Evolutionary conservation across 2,113 vertebrate genomes (phyloP).

Genomic region (Vireo altiloquus): DNA sequence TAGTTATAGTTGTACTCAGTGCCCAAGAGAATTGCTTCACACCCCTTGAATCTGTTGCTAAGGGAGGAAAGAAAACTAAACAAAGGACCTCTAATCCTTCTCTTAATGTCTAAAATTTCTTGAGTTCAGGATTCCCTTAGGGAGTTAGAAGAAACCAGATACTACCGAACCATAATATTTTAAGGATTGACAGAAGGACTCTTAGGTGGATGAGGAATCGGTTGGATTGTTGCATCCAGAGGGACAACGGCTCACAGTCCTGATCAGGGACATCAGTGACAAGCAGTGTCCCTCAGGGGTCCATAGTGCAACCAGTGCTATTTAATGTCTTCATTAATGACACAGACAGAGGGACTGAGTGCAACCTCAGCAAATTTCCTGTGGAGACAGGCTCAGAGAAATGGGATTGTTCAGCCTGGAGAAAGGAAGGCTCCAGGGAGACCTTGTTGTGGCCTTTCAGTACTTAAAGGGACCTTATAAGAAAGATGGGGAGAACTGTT

Average conservation of each 20-base stretch:
- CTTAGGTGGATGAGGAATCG: background rate
- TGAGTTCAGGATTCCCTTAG: background rate
- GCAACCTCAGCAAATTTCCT: background rate
- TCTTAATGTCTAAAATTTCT: constrained; percentile 12
- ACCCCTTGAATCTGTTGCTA: constrained; percentile 33
- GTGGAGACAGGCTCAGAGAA: background rate
- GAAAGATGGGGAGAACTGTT: background rate
- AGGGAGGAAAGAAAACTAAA: background rate
- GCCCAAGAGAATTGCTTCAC: constrained; percentile 64
- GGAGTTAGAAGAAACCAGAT: constrained; percentile 2
- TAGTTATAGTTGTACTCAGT: constrained; percentile 68
- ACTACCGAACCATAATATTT: background rate
- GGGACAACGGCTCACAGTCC: accelerated
- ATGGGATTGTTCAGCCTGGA: background rate
- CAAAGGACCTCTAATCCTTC: background rate
- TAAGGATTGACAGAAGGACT: background rate
- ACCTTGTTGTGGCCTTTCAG: background rate
- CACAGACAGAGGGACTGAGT: background rate
- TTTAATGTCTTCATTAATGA: background rate
- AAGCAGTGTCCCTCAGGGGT: background rate
- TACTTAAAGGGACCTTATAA: background rate
- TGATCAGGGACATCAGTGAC: background rate
- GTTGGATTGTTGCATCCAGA: background rate
- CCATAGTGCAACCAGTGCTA: accelerated
- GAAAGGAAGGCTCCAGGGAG: background rate